Percentiles rank a stretch among this genome's conserved stretches.
Evolutionary conservation across 2,797 vertebrate species (phyloP).

Genomic region (Anableps anableps): DNA sequence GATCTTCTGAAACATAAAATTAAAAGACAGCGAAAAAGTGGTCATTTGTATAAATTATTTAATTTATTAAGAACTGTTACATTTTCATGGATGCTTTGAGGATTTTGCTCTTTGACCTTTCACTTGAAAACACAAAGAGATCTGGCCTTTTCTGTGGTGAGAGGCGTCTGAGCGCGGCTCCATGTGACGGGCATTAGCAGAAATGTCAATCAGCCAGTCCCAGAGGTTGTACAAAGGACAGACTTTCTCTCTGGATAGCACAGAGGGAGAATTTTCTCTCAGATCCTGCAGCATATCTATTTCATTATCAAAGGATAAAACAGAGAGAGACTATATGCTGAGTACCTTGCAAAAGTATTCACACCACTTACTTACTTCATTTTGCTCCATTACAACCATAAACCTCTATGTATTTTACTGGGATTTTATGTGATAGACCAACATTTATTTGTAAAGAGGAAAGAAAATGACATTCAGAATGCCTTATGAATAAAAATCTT

Average conservation of each 20-base stretch:
- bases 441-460: background rate
- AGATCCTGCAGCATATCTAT: slow-evolving; percentile 32
- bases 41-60: background rate
- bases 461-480: no score
- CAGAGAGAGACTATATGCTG: background rate
- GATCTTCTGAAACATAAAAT: background rate
- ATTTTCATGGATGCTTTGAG: background rate
- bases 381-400: background rate
- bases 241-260: slow-evolving; percentile 52
- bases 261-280: slow-evolving; percentile 32
- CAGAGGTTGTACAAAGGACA: slow-evolving; percentile 68
- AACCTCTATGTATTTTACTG: background rate
- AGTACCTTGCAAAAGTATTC: background rate
- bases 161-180: slow-evolving; percentile 54
- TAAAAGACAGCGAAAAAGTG: background rate
- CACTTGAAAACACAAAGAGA: slow-evolving; percentile 48
- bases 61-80: background rate
- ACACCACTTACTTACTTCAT: background rate
- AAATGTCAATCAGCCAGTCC: slow-evolving; percentile 70
- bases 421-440: background rate
- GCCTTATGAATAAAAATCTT: no score
- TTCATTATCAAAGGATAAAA: slow-evolving; percentile 24
- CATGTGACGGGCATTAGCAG: slow-evolving; percentile 71
- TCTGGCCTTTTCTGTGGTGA: slow-evolving; percentile 63
- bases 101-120: slow-evolving; percentile 14